Percentiles rank a stretch among this genome's conserved stretches.
Evolutionary conservation across 1,140 invertebrate genomes (phyloP).

Genomic region (Drosophila chauvacae): DNA sequence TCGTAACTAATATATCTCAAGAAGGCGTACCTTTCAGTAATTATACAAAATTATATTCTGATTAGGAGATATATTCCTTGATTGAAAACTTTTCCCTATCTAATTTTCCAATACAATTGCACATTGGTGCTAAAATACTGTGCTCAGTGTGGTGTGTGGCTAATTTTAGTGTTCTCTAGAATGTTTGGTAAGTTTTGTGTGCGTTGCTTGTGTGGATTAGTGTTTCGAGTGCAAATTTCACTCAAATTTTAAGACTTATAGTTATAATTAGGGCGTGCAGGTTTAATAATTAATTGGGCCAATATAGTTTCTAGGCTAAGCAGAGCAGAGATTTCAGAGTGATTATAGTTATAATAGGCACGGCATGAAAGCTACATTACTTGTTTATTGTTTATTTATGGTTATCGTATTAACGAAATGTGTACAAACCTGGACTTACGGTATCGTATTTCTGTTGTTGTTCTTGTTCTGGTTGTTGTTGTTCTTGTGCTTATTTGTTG

Average conservation of each 20-base stretch:
- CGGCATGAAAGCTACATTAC: slow-evolving; percentile 43
- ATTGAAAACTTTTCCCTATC: neutral
- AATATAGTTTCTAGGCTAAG: slow-evolving; percentile 37
- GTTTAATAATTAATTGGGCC: slow-evolving; percentile 18
- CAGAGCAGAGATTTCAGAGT: slow-evolving; percentile 37
- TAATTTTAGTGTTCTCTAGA: slow-evolving; percentile 13
- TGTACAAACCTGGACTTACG: slow-evolving; percentile 84
- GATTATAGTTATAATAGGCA: slow-evolving; percentile 15
- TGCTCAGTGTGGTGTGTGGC: slow-evolving; percentile 24
- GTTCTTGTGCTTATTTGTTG: slow-evolving; percentile 28
- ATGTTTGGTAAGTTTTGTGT: slow-evolving; percentile 37
- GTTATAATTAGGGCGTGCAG: slow-evolving; percentile 40
- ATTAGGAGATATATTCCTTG: too few relatives aligned
- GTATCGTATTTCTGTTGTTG: slow-evolving; percentile 72
- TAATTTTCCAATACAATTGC: slow-evolving; percentile 40
- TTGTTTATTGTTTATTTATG: slow-evolving; percentile 29
- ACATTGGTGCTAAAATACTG: slow-evolving; percentile 16
- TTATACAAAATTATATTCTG: neutral
- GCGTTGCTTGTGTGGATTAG: slow-evolving; percentile 13
- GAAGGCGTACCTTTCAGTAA: neutral
- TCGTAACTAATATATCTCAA: neutral
- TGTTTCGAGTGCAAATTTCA: slow-evolving; percentile 18
- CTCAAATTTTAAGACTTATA: slow-evolving; percentile 5
- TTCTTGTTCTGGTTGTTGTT: slow-evolving; percentile 56
- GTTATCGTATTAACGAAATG: slow-evolving; percentile 49